These are phyloP conservation scores for Zele albiditarsus DNA, from an alignment of 2,888 invertebrate genomes.

Conservation along the genomic window DNA sequence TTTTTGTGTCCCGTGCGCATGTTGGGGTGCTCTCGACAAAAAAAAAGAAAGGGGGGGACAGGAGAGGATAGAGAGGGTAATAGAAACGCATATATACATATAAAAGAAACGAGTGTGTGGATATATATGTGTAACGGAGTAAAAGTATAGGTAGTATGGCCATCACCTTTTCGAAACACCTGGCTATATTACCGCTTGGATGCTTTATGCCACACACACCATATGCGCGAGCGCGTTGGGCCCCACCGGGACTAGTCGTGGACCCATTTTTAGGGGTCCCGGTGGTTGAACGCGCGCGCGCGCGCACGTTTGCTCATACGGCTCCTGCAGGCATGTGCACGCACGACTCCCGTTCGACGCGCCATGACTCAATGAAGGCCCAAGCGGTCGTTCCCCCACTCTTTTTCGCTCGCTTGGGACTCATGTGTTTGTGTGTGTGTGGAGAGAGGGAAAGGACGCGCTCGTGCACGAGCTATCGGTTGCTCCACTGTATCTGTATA, in stretches of 20 bases:
- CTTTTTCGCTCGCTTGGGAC: no score
- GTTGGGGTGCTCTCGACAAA: background rate
- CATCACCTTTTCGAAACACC: conserved; percentile 71
- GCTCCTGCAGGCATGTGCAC: conserved; percentile 61
- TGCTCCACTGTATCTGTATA: background rate
- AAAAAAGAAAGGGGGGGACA: background rate
- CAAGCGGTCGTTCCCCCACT: background rate
- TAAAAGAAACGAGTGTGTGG: background rate
- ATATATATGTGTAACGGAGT: conserved; percentile 48
- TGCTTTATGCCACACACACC: conserved; percentile 65
- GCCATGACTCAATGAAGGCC: conserved; percentile 22
- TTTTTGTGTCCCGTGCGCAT: conserved; percentile 51
- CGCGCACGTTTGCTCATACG: background rate
- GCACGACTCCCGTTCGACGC: conserved; percentile 46
- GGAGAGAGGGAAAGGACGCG: background rate
- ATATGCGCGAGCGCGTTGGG: conserved; percentile 65
- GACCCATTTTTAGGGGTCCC: conserved; percentile 67
- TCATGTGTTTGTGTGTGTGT: background rate
- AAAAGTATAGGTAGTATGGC: conserved; percentile 57
- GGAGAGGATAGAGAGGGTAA: background rate
- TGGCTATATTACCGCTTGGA: conserved; percentile 68
- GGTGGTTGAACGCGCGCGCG: conserved; percentile 37
- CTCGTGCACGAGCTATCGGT: conserved; percentile 18
- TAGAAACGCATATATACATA: conserved; percentile 10
- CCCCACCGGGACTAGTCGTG: conserved; percentile 71